A percentile compares a stretch with the other conserved stretches of the same genome.
These are phyloP conservation scores for Hecatera dysodea DNA, from an alignment of 2,888 invertebrate genomes.

Conservation along the genomic window DNA sequence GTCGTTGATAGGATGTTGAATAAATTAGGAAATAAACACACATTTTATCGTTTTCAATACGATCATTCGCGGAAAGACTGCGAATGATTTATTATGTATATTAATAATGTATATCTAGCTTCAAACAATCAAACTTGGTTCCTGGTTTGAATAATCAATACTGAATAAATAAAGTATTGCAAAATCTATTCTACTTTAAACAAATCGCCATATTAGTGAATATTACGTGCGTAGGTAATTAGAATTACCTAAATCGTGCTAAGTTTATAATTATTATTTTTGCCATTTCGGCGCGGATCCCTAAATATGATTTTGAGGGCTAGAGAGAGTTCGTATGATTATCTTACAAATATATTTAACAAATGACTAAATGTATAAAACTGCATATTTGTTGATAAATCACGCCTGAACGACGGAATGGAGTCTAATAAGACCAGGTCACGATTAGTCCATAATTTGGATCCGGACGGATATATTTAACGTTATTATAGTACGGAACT, in stretches of 20 bases:
- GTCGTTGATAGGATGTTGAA: not conserved
- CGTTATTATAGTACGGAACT: not conserved
- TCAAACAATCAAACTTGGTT: not conserved
- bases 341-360: too few relatives aligned
- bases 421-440: too few relatives aligned
- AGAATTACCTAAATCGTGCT: too few relatives aligned
- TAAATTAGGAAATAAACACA: not conserved
- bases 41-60: not conserved
- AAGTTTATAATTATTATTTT: too few relatives aligned
- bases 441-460: too few relatives aligned
- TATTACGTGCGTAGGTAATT: not conserved
- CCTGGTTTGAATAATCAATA: conserved; percentile 13
- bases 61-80: not conserved
- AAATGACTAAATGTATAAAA: too few relatives aligned
- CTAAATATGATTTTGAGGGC: too few relatives aligned
- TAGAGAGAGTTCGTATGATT: too few relatives aligned
- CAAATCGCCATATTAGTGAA: not conserved
- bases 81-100: not conserved
- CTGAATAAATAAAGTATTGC: conserved; percentile 5
- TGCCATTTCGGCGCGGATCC: too few relatives aligned
- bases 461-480: too few relatives aligned
- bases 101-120: not conserved
- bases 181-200: not conserved
- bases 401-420: too few relatives aligned
- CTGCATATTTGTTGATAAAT: too few relatives aligned